Base-by-base conservation (phyloP, 2,113 vertebrate species). In the Electrona antarctica region DNA sequence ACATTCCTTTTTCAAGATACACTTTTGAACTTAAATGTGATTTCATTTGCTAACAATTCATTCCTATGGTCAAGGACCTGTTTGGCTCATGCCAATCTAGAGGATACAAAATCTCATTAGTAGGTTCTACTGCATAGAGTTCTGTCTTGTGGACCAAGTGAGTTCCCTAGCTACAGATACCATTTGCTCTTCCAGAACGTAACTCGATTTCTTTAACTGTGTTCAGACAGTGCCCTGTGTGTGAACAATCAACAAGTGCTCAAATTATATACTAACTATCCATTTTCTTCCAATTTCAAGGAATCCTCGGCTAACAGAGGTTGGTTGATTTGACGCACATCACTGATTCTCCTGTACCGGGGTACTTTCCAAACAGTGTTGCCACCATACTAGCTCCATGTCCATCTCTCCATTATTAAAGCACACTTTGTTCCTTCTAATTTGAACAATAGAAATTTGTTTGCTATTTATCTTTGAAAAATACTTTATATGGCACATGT, bases 81-180 rank as follows among this genome's bases (percentile, higher is more conserved):
- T 73, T 82, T 69, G 87, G 83, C 84, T 90, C 84, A 77, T 77
- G 76, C 73, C 80, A 61, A 78, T 85, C 81, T 82, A 71, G 59
- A 73, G 75, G 76, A 85, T 87, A 87, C 51, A 87, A 90, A 91
- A 87, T 81, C 80, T 87, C 80, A 49, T 69, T 70, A 79, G 87
- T 78, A 77, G 84, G 84, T 84, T 85, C 83, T 85, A 89, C 88
- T 92, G 88, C 87, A 91, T 91, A 91, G 91, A 92, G 87, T 84
- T 91, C 79, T 73, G 78, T 75, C 80, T 83, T 14, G 46, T 76
- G 78, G 79, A 84, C 78, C 66, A 73, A 70, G 83, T 69, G 73
- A 62, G 71, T 64, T 82, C 82, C 71, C 69, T 59, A 80, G 84
- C 79, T 84, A 81, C 83, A 83, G 77, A 82, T 83, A 73, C 73